A percentile compares a stretch with the other conserved stretches of the same genome.
Evolutionary conservation across 2,113 vertebrate genomes (phyloP).

Genomic region (western clawed frog (Xenopus tropicalis)): UCB_Xtro_10.0 CM004445.2:119876501-119877000

Average conservation of each 20-base stretch:
- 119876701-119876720: neutral
- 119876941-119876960: neutral
- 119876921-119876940: neutral
- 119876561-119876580: neutral
- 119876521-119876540: too few relatives aligned
- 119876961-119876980: neutral
- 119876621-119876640: too few relatives aligned
- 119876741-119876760: slow-evolving; percentile 7
- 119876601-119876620: too few relatives aligned
- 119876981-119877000: neutral
- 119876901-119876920: slow-evolving; percentile 5
- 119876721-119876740: slow-evolving; percentile 21
- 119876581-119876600: neutral
- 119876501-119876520: too few relatives aligned
- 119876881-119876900: slow-evolving; percentile 7
- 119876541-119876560: too few relatives aligned
- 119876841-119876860: slow-evolving; percentile 9
- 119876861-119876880: slow-evolving; percentile 15
- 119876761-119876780: slow-evolving; percentile 11
- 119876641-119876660: too few relatives aligned
- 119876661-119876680: too few relatives aligned
- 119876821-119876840: neutral
- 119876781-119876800: slow-evolving; percentile 16
- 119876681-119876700: too few relatives aligned
- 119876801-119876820: neutral